Base-by-base conservation (phyloP, 2,113 vertebrate species). In the Carollia perspicillata region DNA sequence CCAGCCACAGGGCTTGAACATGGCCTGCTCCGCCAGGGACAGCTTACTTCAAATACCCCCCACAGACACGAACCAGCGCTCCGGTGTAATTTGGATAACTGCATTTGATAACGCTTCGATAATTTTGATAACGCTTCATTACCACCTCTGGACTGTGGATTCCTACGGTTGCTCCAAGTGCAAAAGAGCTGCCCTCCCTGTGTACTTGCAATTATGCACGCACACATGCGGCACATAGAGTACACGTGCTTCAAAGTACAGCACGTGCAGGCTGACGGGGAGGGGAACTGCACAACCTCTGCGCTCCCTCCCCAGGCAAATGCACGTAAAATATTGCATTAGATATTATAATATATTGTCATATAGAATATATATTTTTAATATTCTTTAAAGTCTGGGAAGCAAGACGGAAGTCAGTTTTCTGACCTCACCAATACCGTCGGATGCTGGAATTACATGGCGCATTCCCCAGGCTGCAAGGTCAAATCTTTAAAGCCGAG, bases 161-260 rank as follows among this genome's bases (percentile, higher is more conserved):
- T n/a, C 72, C 75, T 28, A n/a, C 51, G 58, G 30, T 44, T 44
- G 22, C 20, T 47, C 69, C 20, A 68, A 71, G 35, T 58, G 6
- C 66, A 30, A 51, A 81, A 26, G 4, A 22, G 63, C 35, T 35
- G 28, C 44, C 68, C 13, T 30, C 63, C 12, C 63, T 12, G 33
- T 14, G 5, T 6, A 55, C 14, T 30, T 28, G 60, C 33, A 14
- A 42, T n/a, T 68, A 37, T 0, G 2, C 18, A n/a, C 0, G 1
- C 42, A 47, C 5, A 47, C 3, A 42, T 2, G 3, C 4, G 16
- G 17, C 51, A 33, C 8, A 18, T 42, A 40, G 44, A 79, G 28
- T 42, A 11, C 22, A 47, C 0, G 16, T 40, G 17, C 37, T 84
- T 74, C 1, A 10, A 47, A 83, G 11, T 5, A 49, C 40, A 37